Base-by-base conservation (phyloP, 2,888 invertebrate species). In the Cerastis rubricosa region DNA sequence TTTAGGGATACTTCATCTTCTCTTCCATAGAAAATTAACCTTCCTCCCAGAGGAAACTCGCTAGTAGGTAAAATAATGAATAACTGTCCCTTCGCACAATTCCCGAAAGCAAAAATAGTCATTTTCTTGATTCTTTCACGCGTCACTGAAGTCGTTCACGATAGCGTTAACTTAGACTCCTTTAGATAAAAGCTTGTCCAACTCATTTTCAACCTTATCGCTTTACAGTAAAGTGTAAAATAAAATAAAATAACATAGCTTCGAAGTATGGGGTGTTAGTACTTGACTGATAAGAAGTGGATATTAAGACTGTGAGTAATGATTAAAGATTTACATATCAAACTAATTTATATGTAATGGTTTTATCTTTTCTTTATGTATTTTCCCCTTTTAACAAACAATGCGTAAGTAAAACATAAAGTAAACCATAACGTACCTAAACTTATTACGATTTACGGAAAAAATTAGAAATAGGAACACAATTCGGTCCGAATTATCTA, bases 261-360 rank as follows among this genome's bases (percentile, higher is more conserved):
- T 25, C 40, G 47, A 78, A 82, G 76, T 80, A 78, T 87, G 75
- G 89, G 88, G 87, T 86, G 91, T 90, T 91, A 91, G 89, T 89
- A 86, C 85, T 89, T 83, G 76, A 80, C 87, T 90, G 94, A 94
- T 94, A 94, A 94, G 93, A 87, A 89, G 85, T 89, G 91, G 80
- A 92, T 93, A 94, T 94, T 92, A 92, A 89, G 91, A 89, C 90
- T 90, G 92, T 94, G 94, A 94, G 91, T 93, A 92, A 94, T 94
- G 94, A 92, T 91, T 91, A 85, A 81, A 85, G 89, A 92, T 94
- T 94, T 93, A 93, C 94, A 94, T 94, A 93, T 69, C 80, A 79
- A 85, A 78, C 76, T 81, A 84, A 87, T 88, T 87, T 88, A 83
- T 77, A 84, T 85, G 85, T 83, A 81, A 83, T 85, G 75, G 74